phyloP scores from a whole-genome alignment of 2,888 invertebrate species.

The Marronus borbonicus region DNA sequence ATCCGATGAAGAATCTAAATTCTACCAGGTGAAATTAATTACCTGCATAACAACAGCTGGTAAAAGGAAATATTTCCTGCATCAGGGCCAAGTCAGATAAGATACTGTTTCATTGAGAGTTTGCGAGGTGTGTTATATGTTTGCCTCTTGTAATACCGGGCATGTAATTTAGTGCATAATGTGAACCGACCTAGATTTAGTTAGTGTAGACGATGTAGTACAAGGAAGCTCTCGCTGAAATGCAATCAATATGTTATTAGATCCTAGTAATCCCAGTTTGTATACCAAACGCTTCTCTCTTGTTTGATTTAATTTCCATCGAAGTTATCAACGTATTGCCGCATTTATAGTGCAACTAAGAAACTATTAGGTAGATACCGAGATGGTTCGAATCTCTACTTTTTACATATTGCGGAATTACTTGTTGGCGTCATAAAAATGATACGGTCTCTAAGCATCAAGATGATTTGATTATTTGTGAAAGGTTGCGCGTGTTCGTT shows the following conservation, averaged over 20 bases:
- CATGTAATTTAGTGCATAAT: slow-evolving; percentile 22
- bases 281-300: slow-evolving; percentile 18
- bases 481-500: neutral
- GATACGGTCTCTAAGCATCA: too few relatives aligned
- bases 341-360: slow-evolving; percentile 3
- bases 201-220: slow-evolving; percentile 7
- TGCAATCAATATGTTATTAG: slow-evolving; percentile 36
- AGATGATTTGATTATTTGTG: neutral
- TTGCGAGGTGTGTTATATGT: neutral
- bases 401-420: too few relatives aligned
- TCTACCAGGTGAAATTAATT: too few relatives aligned
- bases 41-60: too few relatives aligned
- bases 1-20: too few relatives aligned
- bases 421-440: too few relatives aligned
- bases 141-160: neutral
- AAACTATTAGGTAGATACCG: neutral
- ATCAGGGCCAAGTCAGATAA: too few relatives aligned
- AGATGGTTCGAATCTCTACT: too few relatives aligned
- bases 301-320: slow-evolving; percentile 35
- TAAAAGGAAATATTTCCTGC: too few relatives aligned
- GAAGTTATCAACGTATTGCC: slow-evolving; percentile 19
- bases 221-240: slow-evolving; percentile 17
- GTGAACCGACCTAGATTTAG: slow-evolving; percentile 22
- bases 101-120: neutral
- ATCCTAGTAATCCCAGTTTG: slow-evolving; percentile 27